Percentiles rank a stretch among this genome's conserved stretches.
Conservation (phyloP, 2,113 vertebrate genomes). For the Lates calcarifer region DNA sequence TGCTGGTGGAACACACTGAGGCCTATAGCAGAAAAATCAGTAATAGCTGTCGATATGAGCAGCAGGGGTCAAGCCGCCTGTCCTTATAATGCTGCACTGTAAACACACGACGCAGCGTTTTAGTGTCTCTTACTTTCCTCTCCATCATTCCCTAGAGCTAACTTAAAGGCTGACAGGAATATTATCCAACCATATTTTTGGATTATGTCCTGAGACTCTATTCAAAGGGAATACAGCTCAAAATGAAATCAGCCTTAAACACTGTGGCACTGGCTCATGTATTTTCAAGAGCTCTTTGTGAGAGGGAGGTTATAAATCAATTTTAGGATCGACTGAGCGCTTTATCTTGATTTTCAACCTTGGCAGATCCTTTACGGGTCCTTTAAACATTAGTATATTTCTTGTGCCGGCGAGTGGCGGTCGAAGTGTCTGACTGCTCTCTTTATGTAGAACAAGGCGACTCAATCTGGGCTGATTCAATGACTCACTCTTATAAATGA, state of each 20-base stretch:
- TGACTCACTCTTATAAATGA: constrained; percentile 65
- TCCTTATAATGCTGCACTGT: constrained; percentile 52
- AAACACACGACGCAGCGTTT: constrained; percentile 45
- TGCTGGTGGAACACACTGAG: constrained; percentile 20
- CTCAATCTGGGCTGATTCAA: constrained; percentile 56
- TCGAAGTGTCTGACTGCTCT: constrained; percentile 64
- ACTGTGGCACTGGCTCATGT: constrained; percentile 46
- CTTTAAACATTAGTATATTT: constrained; percentile 73
- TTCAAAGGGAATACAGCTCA: constrained; percentile 51
- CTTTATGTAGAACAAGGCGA: constrained; percentile 67
- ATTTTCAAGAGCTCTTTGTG: constrained; percentile 63
- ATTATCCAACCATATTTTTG: constrained; percentile 43
- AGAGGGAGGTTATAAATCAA: constrained; percentile 71
- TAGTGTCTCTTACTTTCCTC: constrained; percentile 33
- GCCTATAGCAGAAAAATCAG: constrained; percentile 48
- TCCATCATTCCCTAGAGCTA: constrained; percentile 34
- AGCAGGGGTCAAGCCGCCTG: constrained; percentile 64
- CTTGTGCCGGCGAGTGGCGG: constrained; percentile 41
- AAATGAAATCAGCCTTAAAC: constrained; percentile 66
- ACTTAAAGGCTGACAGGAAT: constrained; percentile 37
- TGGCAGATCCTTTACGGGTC: constrained; percentile 70
- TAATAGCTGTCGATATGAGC: constrained; percentile 60
- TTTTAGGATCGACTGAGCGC: constrained; percentile 63
- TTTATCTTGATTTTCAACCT: constrained; percentile 76
- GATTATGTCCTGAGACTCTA: constrained; percentile 44